A percentile compares a stretch with the other conserved stretches of the same genome.
These are phyloP conservation scores for Pantelozetes paolii DNA, from an alignment of 2,888 invertebrate species.

Conservation along the genomic window DNA sequence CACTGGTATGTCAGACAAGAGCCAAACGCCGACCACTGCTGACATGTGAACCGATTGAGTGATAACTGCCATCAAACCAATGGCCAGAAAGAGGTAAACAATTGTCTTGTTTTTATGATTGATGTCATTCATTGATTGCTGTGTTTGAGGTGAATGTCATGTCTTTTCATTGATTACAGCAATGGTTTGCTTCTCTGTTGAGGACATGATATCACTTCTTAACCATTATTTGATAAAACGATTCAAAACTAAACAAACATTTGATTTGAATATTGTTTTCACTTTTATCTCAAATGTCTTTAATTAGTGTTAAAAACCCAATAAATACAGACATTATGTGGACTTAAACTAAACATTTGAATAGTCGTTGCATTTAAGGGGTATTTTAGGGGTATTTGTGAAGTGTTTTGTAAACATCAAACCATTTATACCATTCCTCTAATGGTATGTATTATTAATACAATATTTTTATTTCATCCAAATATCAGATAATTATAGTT, in stretches of 20 bases:
- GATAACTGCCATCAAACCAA: neutral
- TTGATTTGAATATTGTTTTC: no score
- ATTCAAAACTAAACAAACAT: no score
- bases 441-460: neutral
- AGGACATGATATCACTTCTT: no score
- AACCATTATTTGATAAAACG: no score
- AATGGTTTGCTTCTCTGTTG: no score
- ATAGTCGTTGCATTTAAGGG: neutral
- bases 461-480: neutral
- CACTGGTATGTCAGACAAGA: no score
- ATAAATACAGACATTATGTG: no score
- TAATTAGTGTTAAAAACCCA: no score
- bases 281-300: no score
- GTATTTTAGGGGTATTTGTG: neutral
- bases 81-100: neutral
- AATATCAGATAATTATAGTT: no score
- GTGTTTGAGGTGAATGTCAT: neutral
- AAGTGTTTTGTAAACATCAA: neutral
- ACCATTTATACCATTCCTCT: neutral
- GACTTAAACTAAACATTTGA: no score
- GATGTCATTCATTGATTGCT: neutral
- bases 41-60: neutral
- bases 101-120: neutral
- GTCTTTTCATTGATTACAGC: neutral
- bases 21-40: no score